These are phyloP conservation scores for Metacarcinus magister DNA, from an alignment of 2,888 invertebrate genomes.

Conservation along the genomic window DNA sequence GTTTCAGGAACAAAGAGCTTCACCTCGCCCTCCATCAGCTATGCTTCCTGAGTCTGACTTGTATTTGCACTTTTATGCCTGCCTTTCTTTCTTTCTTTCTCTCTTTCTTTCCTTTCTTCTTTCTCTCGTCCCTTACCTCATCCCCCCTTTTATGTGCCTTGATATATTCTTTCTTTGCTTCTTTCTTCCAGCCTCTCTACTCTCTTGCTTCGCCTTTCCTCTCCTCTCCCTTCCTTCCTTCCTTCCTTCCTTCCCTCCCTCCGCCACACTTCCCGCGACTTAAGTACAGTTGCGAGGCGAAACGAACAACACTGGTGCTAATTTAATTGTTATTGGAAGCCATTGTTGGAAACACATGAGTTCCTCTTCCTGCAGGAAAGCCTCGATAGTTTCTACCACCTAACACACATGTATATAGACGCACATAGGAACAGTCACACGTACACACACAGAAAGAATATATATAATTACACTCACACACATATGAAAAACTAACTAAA, in stretches of 20 bases:
- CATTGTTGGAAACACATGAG: not conserved
- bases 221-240: not conserved
- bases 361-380: not conserved
- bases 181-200: not conserved
- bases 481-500: not conserved
- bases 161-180: not conserved
- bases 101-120: not conserved
- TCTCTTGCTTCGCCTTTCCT: not conserved
- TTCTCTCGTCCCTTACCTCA: not conserved
- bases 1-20: not conserved
- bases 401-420: not conserved
- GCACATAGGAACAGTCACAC: not conserved
- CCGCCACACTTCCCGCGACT: not conserved
- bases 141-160: not conserved
- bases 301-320: slow-evolving; percentile 36
- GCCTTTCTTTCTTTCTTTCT: not conserved
- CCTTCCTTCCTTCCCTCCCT: not conserved
- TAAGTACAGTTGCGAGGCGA: slow-evolving; percentile 23
- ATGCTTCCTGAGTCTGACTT: slow-evolving; percentile 41
- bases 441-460: slow-evolving; percentile 16
- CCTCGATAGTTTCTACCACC: not conserved
- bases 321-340: slow-evolving; percentile 44
- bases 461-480: not conserved
- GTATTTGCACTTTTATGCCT: slow-evolving; percentile 32
- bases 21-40: not conserved